Evolutionary conservation across 2,888 invertebrate genomes (phyloP), one percentile per base, ranked within the genome.

Genomic region (Podotricha telesiphe): DNA sequence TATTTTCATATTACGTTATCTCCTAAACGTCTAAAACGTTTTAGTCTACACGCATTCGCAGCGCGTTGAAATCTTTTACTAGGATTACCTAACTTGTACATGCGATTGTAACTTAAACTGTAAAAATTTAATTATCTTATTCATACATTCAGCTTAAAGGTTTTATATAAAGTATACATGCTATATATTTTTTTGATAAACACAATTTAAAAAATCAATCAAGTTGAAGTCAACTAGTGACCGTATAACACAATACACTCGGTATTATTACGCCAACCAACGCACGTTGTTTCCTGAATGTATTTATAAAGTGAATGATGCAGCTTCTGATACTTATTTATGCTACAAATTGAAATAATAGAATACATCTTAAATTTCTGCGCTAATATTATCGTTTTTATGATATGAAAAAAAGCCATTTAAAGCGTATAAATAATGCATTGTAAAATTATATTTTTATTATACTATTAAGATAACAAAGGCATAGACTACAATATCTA

Each of bases 61-160:
- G 68, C 70, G 74, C 76, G 76, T 77, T 76, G 73, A 75, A 73
- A 72, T 76, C 78, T 77, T 75, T 76, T 64, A 72, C 71, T 74
- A 56, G 65, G 17, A 67, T 67, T 72, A 66, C 66, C 58, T 69
- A 69, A 65, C 62, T 37, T 34, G 8, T 61, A 47, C n/a, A n/a
- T 55, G 20, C 17, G 13, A 20, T 40, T 37, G 28, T 65, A 47
- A 13, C n/a, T 45, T 42, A 22, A 22, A 11, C 10, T 59, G 59
- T 59, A 22, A 6, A 15, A 15, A 59, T 17, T 42, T 4, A 37
- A 37, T 37, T 10, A 10, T 8, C 37, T 37, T 37, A 10, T 8
- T 8, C 3, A 37, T 37, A 28, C 28, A 4, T 28, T 28, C n/a
- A n/a, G n/a, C n/a, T n/a, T 28, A 28, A 28, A 28, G 3, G 28